Conservation (phyloP, 2,113 vertebrate genomes). For the Ellobius talpinus region DNA sequence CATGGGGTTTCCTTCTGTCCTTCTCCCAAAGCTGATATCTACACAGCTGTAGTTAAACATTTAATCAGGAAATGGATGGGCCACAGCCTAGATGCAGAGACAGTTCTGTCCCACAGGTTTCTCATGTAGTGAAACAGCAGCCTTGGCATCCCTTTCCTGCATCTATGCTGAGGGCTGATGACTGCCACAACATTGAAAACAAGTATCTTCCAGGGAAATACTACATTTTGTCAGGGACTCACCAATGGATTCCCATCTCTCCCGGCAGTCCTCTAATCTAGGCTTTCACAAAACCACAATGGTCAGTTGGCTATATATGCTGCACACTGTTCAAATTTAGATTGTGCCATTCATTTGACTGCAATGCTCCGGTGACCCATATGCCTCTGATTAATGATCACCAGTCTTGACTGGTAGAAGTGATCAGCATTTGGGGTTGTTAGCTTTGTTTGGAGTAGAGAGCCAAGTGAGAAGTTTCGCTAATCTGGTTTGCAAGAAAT, state of each 20-base stretch:
- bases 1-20: rapidly evolving
- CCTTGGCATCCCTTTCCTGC: not conserved
- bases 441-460: slow-evolving; percentile 1
- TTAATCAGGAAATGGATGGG: not conserved
- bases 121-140: not conserved
- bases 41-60: not conserved
- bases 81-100: not conserved
- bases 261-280: not conserved
- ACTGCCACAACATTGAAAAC: not conserved
- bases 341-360: not conserved
- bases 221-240: not conserved
- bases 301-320: rapidly evolving
- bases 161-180: not conserved
- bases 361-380: not conserved
- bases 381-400: not conserved
- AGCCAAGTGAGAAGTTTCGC: not conserved
- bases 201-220: not conserved
- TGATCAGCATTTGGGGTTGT: not conserved
- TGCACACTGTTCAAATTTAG: not conserved
- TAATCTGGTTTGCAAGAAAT: not conserved
- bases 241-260: not conserved
- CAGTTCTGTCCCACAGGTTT: not conserved
- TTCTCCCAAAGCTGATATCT: not conserved
- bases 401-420: not conserved
- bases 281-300: not conserved